Evolutionary conservation across 2,888 invertebrate species (phyloP).

Genomic region (Polietes domitor): DNA sequence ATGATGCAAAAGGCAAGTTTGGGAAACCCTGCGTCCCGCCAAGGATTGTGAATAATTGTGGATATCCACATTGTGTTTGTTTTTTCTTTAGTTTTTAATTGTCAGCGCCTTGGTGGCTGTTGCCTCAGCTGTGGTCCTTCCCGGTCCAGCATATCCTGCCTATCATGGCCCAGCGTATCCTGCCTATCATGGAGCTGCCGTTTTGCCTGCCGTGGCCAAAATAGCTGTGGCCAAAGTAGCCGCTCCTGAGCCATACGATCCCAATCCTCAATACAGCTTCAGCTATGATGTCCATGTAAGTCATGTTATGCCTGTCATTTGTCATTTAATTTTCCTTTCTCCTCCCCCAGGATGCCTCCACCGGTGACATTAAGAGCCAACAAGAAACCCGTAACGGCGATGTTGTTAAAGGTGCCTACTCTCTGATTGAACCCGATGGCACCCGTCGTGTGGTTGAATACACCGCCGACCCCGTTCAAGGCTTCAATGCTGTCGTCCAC

Average conservation of each 20-base stretch:
- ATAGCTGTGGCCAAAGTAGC: conserved; percentile 72
- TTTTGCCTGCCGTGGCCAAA: conserved; percentile 75
- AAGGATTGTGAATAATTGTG: no score
- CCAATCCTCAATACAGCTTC: conserved; percentile 83
- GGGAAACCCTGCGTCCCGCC: background rate
- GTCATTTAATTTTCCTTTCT: background rate
- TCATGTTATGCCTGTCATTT: conserved; percentile 34
- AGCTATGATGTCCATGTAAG: conserved; percentile 82
- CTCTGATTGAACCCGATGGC: conserved; percentile 83
- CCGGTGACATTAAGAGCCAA: conserved; percentile 83
- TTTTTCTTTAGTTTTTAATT: conserved; percentile 73
- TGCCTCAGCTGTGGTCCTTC: conserved; percentile 69
- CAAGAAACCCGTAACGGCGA: conserved; percentile 82
- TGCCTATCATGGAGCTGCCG: conserved; percentile 66
- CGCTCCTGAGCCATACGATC: conserved; percentile 78
- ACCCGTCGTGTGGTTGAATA: conserved; percentile 83
- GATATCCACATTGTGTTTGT: background rate
- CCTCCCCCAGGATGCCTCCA: conserved; percentile 80
- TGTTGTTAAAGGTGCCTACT: conserved; percentile 83
- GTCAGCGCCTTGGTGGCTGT: conserved; percentile 75
- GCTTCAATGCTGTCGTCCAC: conserved; percentile 83
- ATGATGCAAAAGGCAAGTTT: conserved; percentile 79
- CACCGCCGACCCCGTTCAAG: conserved; percentile 83
- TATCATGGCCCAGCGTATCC: conserved; percentile 40
- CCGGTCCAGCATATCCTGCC: conserved; percentile 70